These are phyloP conservation scores for Eristalinus aeneus DNA, from an alignment of 2,888 invertebrate genomes.

Conservation along the genomic window DNA sequence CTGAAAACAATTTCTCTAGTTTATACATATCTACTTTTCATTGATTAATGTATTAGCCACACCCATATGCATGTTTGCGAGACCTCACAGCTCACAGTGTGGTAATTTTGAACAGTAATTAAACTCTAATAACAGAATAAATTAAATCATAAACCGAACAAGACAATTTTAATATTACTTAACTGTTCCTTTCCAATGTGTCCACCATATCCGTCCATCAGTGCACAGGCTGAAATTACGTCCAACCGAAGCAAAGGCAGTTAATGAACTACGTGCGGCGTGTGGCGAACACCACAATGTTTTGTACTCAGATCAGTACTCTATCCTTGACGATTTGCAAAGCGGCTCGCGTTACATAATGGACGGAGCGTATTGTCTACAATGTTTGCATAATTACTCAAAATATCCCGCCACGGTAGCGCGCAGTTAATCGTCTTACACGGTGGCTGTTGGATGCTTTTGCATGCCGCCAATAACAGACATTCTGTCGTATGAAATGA, in stretches of 20 bases:
- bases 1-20: background rate
- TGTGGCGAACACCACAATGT: slow-evolving; percentile 26
- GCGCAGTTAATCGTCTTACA: slow-evolving; percentile 1
- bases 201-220: slow-evolving; percentile 59
- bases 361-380: slow-evolving; percentile 48
- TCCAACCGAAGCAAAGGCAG: slow-evolving; percentile 5
- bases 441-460: background rate
- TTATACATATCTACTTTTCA: background rate
- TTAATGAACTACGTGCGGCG: slow-evolving; percentile 35
- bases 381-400: slow-evolving; percentile 60
- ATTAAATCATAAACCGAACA: slow-evolving; percentile 43
- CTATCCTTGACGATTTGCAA: background rate
- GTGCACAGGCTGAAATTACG: slow-evolving; percentile 35
- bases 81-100: background rate
- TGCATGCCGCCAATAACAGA: slow-evolving; percentile 11
- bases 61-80: background rate
- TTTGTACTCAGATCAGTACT: slow-evolving; percentile 24
- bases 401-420: slow-evolving; percentile 28
- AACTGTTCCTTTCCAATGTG: slow-evolving; percentile 47
- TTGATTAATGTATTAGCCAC: background rate
- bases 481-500: slow-evolving; percentile 34
- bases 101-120: slow-evolving; percentile 26
- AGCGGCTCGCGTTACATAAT: slow-evolving; percentile 42
- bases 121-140: slow-evolving; percentile 50
- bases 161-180: slow-evolving; percentile 43